Evolutionary conservation across 2,888 invertebrate species (phyloP).

Genomic region (Agrochola lychnidis): DNA sequence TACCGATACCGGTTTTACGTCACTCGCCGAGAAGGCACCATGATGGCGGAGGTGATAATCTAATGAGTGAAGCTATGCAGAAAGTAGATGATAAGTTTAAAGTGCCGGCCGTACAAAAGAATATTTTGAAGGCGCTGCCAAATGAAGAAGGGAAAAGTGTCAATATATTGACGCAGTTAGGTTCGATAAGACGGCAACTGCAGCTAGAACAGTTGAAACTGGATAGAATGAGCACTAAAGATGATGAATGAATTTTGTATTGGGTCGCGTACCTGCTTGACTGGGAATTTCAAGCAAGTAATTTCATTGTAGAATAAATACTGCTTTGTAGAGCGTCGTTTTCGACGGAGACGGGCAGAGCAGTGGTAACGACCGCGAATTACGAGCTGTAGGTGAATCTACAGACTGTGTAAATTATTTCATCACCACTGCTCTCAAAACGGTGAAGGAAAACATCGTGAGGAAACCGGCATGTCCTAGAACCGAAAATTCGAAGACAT

Average conservation of each 20-base stretch:
- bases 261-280: slow-evolving; percentile 27
- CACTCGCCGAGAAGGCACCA: slow-evolving; percentile 82
- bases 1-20: slow-evolving; percentile 92
- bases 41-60: slow-evolving; percentile 58
- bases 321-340: too few relatives aligned
- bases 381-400: too few relatives aligned
- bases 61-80: slow-evolving; percentile 83
- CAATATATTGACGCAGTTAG: slow-evolving; percentile 92
- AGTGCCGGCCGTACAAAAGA: slow-evolving; percentile 92
- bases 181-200: slow-evolving; percentile 92
- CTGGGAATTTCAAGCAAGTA: background rate
- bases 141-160: slow-evolving; percentile 88
- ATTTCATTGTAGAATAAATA: too few relatives aligned
- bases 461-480: too few relatives aligned
- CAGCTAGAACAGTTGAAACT: slow-evolving; percentile 92
- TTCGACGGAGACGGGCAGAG: too few relatives aligned
- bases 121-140: slow-evolving; percentile 87
- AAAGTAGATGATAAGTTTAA: slow-evolving; percentile 87
- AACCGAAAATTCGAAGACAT: too few relatives aligned
- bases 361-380: too few relatives aligned
- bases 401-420: too few relatives aligned
- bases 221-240: slow-evolving; percentile 84
- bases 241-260: slow-evolving; percentile 50
- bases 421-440: too few relatives aligned
- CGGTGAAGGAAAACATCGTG: too few relatives aligned